Evolutionary conservation across 2,797 vertebrate genomes (phyloP).

Genomic region (Peromyscus melanophrys): DNA sequence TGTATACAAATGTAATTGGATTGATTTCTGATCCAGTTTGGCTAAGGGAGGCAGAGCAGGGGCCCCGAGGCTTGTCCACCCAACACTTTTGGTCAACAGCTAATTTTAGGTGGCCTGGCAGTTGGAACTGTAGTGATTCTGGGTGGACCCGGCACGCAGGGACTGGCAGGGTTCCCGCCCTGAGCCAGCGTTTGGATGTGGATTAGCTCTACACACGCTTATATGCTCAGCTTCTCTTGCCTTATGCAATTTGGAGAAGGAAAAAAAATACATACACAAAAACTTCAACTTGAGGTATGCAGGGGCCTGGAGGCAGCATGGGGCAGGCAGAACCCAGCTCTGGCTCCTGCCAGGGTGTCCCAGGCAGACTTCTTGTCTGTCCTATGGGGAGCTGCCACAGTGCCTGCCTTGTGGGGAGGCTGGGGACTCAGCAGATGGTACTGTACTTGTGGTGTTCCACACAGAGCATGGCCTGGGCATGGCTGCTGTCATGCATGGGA

Average conservation of each 20-base stretch:
- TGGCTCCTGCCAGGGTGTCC: slow-evolving; percentile 60
- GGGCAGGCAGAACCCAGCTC: slow-evolving; percentile 63
- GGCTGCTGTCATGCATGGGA: background rate
- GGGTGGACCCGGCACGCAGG: slow-evolving; percentile 75
- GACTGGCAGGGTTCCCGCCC: slow-evolving; percentile 80
- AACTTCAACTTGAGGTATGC: slow-evolving; percentile 81
- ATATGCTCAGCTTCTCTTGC: slow-evolving; percentile 78
- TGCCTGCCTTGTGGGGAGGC: background rate
- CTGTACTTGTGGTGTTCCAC: background rate
- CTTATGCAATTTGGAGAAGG: slow-evolving; percentile 81
- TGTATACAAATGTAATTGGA: background rate
- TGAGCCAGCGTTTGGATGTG: slow-evolving; percentile 73
- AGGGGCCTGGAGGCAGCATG: slow-evolving; percentile 76
- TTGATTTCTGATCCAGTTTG: slow-evolving; percentile 53
- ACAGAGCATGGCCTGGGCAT: background rate
- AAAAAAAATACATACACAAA: slow-evolving; percentile 69
- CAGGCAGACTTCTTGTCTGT: slow-evolving; percentile 67
- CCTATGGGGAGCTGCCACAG: slow-evolving; percentile 33
- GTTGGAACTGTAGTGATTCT: slow-evolving; percentile 63
- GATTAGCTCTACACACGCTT: slow-evolving; percentile 80
- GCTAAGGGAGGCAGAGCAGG: slow-evolving; percentile 27
- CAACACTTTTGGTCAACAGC: slow-evolving; percentile 66
- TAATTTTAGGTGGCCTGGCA: slow-evolving; percentile 72
- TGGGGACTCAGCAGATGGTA: background rate
- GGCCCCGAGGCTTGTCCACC: background rate